phyloP scores from a whole-genome alignment of 2,888 invertebrate genomes.

The Tipula lateralis region DNA sequence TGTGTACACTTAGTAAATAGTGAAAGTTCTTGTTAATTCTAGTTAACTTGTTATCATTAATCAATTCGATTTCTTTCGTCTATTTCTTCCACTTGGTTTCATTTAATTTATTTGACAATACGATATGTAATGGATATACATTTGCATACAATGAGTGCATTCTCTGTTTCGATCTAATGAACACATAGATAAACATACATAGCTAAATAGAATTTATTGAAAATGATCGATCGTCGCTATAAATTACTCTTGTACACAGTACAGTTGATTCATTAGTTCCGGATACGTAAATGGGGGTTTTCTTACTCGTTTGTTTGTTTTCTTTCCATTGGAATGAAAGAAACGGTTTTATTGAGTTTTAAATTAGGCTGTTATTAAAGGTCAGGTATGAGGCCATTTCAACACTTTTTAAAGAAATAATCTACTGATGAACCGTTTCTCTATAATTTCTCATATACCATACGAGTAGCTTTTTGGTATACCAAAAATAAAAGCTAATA shows the following conservation, averaged over 20 bases:
- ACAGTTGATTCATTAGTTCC: background rate
- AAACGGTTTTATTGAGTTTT: background rate
- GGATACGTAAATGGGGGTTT: background rate
- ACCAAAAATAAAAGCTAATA: too few relatives aligned
- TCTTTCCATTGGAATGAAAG: background rate
- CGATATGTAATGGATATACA: background rate
- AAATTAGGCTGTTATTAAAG: background rate
- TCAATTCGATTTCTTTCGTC: background rate
- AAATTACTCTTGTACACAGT: background rate
- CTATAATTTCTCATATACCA: too few relatives aligned
- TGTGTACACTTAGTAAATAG: background rate
- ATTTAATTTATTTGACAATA: conserved; percentile 11
- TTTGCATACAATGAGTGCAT: conserved; percentile 19
- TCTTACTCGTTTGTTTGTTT: background rate
- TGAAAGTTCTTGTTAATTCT: conserved; percentile 19
- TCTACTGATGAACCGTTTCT: too few relatives aligned
- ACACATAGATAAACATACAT: too few relatives aligned
- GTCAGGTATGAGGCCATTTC: background rate
- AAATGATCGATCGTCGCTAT: background rate
- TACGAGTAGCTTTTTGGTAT: too few relatives aligned
- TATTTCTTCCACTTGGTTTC: conserved; percentile 13
- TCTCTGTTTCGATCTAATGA: background rate
- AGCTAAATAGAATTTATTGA: conserved; percentile 19
- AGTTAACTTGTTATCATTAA: background rate
- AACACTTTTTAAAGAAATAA: too few relatives aligned